phyloP scores from a whole-genome alignment of 2,888 invertebrate species.

The Timema podura region DNA sequence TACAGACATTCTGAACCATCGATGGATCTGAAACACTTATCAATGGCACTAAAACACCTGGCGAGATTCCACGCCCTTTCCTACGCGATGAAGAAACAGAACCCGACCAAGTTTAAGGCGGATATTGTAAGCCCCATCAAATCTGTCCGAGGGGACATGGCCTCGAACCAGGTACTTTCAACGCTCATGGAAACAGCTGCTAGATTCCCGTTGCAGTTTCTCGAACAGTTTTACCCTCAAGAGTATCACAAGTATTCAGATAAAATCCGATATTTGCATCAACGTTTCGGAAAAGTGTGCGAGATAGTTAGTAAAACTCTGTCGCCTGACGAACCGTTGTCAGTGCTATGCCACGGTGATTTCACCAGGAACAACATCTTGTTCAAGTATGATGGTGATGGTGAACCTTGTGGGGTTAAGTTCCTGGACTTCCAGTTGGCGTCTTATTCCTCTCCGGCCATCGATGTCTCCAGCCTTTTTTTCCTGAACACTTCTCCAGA shows the following conservation, averaged over 20 bases:
- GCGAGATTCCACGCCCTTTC: constrained; percentile 40
- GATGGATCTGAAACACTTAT: constrained; percentile 38
- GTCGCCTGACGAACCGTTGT: constrained; percentile 28
- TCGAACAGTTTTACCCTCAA: neutral
- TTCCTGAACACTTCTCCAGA: constrained; percentile 40
- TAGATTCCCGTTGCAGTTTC: neutral
- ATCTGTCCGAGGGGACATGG: neutral
- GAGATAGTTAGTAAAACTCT: constrained; percentile 18
- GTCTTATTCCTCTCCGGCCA: constrained; percentile 41
- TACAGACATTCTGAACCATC: neutral
- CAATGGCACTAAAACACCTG: constrained; percentile 33
- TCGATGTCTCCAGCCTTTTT: constrained; percentile 42
- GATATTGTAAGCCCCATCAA: neutral
- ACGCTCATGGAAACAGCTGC: neutral
- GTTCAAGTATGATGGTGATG: constrained; percentile 39
- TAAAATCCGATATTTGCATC: constrained; percentile 33
- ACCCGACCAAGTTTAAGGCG: neutral
- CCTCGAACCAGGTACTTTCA: neutral
- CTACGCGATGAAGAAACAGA: constrained; percentile 29
- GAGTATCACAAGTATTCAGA: neutral
- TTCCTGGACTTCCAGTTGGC: constrained; percentile 30
- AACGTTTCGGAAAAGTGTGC: constrained; percentile 33
- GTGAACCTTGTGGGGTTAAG: constrained; percentile 29
- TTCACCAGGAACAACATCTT: constrained; percentile 44
- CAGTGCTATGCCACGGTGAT: constrained; percentile 44